Evolutionary conservation across 1,140 invertebrate species (phyloP).

Genomic region (Globodera ellingtonae): DNA sequence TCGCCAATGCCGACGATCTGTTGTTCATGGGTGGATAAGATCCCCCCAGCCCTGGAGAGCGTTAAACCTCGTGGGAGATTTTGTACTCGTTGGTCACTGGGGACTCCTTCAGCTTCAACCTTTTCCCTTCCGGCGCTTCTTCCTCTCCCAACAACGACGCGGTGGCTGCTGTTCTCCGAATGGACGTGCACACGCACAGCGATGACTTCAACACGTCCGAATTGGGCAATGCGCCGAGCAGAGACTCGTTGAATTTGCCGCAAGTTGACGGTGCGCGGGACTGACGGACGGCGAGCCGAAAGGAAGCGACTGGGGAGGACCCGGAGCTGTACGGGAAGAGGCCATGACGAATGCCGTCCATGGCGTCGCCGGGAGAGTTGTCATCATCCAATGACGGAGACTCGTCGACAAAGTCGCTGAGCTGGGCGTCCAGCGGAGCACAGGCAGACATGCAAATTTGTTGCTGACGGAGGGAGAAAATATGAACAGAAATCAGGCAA

Average conservation of each 20-base stretch:
- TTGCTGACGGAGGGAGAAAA: neutral
- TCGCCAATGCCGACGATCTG: slow-evolving; percentile 91
- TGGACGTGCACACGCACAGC: slow-evolving; percentile 27
- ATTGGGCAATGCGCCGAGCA: slow-evolving; percentile 8
- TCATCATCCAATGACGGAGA: slow-evolving; percentile 3
- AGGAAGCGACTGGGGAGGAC: slow-evolving; percentile 19
- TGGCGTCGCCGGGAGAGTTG: neutral
- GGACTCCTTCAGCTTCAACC: slow-evolving; percentile 36
- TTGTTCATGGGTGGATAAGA: slow-evolving; percentile 22
- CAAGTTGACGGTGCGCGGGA: slow-evolving; percentile 19
- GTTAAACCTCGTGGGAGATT: slow-evolving; percentile 76
- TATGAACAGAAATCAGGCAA: neutral
- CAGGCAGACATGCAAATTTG: slow-evolving; percentile 21
- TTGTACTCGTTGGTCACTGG: slow-evolving; percentile 87
- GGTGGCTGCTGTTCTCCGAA: slow-evolving; percentile 1
- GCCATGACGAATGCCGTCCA: neutral
- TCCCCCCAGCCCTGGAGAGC: neutral
- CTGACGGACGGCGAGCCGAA: slow-evolving; percentile 22
- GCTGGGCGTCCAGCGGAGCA: slow-evolving; percentile 16
- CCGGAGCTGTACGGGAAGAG: slow-evolving; percentile 25
- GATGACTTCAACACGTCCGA: slow-evolving; percentile 11
- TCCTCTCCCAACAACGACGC: neutral
- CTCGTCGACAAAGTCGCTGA: slow-evolving; percentile 24
- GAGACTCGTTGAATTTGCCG: slow-evolving; percentile 32
- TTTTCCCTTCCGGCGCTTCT: slow-evolving; percentile 1